Evolutionary conservation across 2,113 vertebrate genomes (phyloP).

Genomic region (Cariama cristata): DNA sequence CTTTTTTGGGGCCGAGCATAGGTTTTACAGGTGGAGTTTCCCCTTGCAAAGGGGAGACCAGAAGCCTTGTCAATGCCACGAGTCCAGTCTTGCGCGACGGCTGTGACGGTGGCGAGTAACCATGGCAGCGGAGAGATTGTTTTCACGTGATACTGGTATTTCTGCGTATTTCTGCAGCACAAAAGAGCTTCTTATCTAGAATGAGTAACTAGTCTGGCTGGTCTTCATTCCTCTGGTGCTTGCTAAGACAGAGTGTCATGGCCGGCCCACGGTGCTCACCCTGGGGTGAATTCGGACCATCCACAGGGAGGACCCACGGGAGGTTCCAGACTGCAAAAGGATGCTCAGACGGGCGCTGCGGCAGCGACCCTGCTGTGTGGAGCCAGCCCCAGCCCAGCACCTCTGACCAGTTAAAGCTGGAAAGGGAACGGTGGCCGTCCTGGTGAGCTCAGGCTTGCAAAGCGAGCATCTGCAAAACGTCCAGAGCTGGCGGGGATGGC

Average conservation of each 20-base stretch:
- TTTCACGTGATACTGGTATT: conserved; percentile 26
- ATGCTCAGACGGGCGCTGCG: rapidly evolving
- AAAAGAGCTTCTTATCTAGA: conserved; percentile 26
- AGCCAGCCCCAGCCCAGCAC: not conserved
- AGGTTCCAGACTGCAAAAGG: not conserved
- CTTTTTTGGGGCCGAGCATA: rapidly evolving
- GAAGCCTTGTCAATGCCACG: rapidly evolving
- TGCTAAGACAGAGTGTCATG: not conserved
- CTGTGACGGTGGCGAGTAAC: not conserved
- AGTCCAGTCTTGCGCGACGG: not conserved
- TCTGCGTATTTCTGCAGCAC: conserved; percentile 47
- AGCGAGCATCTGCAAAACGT: rapidly evolving
- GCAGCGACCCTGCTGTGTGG: rapidly evolving
- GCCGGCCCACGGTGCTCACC: not conserved
- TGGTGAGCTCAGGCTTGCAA: rapidly evolving
- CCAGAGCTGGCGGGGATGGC: not conserved
- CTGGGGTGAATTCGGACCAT: rapidly evolving
- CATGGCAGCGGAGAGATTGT: not conserved
- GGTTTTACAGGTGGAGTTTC: not conserved
- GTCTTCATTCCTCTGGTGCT: not conserved
- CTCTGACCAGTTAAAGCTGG: not conserved
- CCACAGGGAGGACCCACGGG: rapidly evolving
- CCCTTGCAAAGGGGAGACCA: rapidly evolving
- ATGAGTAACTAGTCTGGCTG: not conserved
- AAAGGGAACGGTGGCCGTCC: rapidly evolving